A percentile compares a stretch with the other conserved stretches of the same genome.
phyloP scores from a whole-genome alignment of 2,888 invertebrate species.

The Apodemia duryi region DNA sequence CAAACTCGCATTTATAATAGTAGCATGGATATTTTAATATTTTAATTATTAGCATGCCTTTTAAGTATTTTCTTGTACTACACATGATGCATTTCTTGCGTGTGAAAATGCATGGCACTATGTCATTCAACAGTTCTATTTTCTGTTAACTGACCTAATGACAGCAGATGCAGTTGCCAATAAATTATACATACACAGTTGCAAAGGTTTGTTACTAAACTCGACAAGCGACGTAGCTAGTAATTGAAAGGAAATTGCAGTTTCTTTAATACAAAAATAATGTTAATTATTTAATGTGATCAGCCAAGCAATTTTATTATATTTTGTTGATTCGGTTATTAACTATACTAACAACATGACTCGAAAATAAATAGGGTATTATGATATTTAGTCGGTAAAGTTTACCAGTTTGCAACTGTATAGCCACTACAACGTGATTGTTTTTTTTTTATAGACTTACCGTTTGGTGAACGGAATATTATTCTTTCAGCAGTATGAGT shows the following conservation, averaged over 20 bases:
- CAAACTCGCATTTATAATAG: too few relatives aligned
- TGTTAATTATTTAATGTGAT: neutral
- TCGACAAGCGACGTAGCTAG: neutral
- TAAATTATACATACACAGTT: conserved; percentile 5
- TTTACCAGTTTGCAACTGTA: too few relatives aligned
- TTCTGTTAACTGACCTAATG: conserved; percentile 11
- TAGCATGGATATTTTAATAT: neutral
- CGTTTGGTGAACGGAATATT: too few relatives aligned
- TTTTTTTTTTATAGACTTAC: too few relatives aligned
- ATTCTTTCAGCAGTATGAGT: too few relatives aligned
- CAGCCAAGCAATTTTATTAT: neutral
- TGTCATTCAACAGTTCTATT: conserved; percentile 11
- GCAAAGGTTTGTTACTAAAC: conserved; percentile 2
- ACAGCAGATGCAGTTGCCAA: conserved; percentile 11
- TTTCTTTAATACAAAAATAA: neutral
- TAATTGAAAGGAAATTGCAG: neutral
- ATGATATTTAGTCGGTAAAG: too few relatives aligned
- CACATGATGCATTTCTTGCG: conserved; percentile 6
- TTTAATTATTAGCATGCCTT: neutral
- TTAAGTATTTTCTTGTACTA: neutral
- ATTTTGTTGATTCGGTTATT: neutral
- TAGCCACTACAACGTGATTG: too few relatives aligned
- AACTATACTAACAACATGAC: too few relatives aligned
- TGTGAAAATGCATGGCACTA: conserved; percentile 3
- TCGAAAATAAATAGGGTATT: too few relatives aligned